Evolutionary conservation across 2,888 invertebrate species (phyloP).

Genomic region (Alitta virens): DNA sequence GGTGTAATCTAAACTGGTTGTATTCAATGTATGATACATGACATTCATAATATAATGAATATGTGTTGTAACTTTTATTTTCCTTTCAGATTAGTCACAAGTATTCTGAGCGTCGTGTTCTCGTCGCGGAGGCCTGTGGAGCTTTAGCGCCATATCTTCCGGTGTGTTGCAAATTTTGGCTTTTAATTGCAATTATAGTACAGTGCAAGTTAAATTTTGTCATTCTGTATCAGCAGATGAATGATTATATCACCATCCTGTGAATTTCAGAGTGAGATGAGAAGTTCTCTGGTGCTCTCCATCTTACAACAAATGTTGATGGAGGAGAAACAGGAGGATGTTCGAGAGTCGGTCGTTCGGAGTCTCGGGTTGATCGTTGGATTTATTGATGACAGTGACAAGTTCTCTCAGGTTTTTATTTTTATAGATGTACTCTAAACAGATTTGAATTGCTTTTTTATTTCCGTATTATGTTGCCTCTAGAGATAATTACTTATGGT

Average conservation of each 20-base stretch:
- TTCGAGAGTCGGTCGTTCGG: conserved; percentile 65
- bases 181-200: too few relatives aligned
- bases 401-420: conserved; percentile 61
- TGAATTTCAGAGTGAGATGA: conserved; percentile 63
- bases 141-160: conserved; percentile 68
- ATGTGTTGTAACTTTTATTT: neutral
- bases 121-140: conserved; percentile 71
- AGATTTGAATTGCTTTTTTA: too few relatives aligned
- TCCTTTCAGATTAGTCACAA: conserved; percentile 65
- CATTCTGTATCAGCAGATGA: too few relatives aligned
- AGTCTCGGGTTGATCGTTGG: conserved; percentile 66
- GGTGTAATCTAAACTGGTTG: too few relatives aligned
- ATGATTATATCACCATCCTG: too few relatives aligned
- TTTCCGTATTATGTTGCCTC: too few relatives aligned
- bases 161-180: conserved; percentile 51
- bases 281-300: conserved; percentile 69
- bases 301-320: conserved; percentile 71
- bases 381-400: conserved; percentile 68
- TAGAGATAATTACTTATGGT: too few relatives aligned
- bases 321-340: conserved; percentile 67
- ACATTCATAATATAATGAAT: too few relatives aligned
- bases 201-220: too few relatives aligned
- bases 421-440: too few relatives aligned
- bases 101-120: conserved; percentile 66
- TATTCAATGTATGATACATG: too few relatives aligned